A percentile compares a stretch with the other conserved stretches of the same genome.
phyloP scores from a whole-genome alignment of 1,140 invertebrate genomes.

The Caerostris darwini region DNA sequence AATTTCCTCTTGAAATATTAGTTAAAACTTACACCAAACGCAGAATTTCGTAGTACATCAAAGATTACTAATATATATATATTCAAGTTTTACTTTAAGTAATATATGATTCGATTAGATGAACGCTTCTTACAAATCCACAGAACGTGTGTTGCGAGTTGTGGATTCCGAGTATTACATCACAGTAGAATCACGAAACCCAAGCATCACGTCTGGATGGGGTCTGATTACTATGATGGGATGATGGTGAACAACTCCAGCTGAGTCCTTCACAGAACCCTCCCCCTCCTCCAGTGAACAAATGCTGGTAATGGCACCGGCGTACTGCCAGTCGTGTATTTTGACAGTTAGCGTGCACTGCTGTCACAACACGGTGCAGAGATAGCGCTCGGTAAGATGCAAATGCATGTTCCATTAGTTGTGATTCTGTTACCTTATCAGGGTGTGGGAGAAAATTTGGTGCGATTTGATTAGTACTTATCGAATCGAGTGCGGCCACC shows the following conservation, averaged over 20 bases:
- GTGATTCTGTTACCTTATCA: neutral
- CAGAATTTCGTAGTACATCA: too few relatives aligned
- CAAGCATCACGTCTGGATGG: slow-evolving; percentile 11
- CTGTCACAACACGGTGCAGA: slow-evolving; percentile 13
- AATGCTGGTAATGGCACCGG: neutral
- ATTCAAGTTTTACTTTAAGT: too few relatives aligned
- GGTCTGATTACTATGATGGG: slow-evolving; percentile 3
- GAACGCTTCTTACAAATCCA: too few relatives aligned
- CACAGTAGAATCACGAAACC: neutral
- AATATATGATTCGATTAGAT: too few relatives aligned
- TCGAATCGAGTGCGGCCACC: neutral
- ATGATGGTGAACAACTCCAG: neutral
- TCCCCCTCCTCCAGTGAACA: neutral
- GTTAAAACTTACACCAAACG: too few relatives aligned
- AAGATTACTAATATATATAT: too few relatives aligned
- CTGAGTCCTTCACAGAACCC: slow-evolving; percentile 9
- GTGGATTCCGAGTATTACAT: neutral
- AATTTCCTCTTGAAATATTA: too few relatives aligned
- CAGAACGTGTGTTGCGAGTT: neutral
- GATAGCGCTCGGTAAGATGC: neutral
- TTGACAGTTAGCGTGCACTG: slow-evolving; percentile 7
- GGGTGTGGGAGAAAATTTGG: neutral
- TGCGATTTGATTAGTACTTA: neutral
- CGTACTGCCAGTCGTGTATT: neutral
- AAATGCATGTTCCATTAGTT: neutral